A percentile compares a stretch with the other conserved stretches of the same genome.
Conservation (phyloP, 35 echinoderm and acorn worm genomes). For the Amphiura filiformis region DNA sequence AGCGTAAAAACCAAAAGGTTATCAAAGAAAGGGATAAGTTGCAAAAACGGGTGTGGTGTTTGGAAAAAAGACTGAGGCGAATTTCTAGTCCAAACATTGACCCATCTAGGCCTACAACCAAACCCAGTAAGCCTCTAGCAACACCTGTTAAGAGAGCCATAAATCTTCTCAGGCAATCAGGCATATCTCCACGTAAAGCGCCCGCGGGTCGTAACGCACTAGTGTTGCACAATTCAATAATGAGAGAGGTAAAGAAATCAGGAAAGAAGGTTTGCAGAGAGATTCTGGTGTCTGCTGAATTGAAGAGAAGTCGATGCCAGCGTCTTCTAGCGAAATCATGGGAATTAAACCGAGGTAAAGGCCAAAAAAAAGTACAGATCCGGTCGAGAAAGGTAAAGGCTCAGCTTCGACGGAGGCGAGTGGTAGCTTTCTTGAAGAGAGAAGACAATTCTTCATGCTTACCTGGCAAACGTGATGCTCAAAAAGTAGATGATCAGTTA, state of each 20-base stretch:
- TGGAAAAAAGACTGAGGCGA: neutral
- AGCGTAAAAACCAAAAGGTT: neutral
- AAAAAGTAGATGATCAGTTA: neutral
- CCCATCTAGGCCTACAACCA: too few relatives aligned
- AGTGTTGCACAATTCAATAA: neutral
- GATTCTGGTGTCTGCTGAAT: neutral
- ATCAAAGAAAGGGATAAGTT: neutral
- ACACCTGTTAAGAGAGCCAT: neutral
- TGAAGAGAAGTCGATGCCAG: neutral
- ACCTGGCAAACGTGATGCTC: neutral
- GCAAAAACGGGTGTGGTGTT: neutral
- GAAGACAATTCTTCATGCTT: neutral
- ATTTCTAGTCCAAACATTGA: too few relatives aligned
- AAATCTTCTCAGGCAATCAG: neutral
- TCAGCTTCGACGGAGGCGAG: neutral
- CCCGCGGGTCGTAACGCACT: neutral
- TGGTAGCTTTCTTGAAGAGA: neutral
- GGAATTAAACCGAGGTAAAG: neutral
- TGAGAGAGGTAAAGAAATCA: neutral
- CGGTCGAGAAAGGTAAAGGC: neutral
- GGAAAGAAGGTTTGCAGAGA: neutral
- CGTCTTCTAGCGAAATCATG: neutral
- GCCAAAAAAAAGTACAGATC: neutral
- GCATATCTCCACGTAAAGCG: neutral
- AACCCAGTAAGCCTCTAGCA: too few relatives aligned